Evolutionary conservation across 2,888 invertebrate species (phyloP).

Genomic region (Colostygia pectinataria): DNA sequence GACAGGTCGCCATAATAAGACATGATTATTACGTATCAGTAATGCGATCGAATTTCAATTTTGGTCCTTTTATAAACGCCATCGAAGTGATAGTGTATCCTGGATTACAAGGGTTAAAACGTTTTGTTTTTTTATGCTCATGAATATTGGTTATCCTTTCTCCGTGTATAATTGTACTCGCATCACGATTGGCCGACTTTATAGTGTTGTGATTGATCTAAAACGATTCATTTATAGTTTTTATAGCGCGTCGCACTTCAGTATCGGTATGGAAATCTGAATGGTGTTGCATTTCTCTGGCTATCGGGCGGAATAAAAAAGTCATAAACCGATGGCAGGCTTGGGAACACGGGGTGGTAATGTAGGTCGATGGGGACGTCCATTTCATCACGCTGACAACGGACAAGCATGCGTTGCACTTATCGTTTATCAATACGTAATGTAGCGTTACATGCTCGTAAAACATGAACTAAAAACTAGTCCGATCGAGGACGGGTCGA

Average conservation of each 20-base stretch:
- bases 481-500: constrained; percentile 51
- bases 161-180: constrained; percentile 27
- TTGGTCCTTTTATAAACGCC: constrained; percentile 49
- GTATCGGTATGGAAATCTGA: constrained; percentile 67
- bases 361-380: constrained; percentile 64
- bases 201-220: constrained; percentile 47
- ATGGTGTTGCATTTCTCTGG: constrained; percentile 75
- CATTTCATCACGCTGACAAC: constrained; percentile 71
- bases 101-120: constrained; percentile 30
- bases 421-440: constrained; percentile 74
- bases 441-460: constrained; percentile 74
- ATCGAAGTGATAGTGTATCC: constrained; percentile 30
- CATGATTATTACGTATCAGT: constrained; percentile 61
- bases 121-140: constrained; percentile 24
- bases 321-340: constrained; percentile 77
- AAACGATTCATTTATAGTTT: constrained; percentile 59
- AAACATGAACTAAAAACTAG: constrained; percentile 64
- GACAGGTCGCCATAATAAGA: constrained; percentile 63
- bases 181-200: constrained; percentile 38
- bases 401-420: constrained; percentile 70
- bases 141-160: constrained; percentile 24
- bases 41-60: constrained; percentile 50
- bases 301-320: constrained; percentile 77
- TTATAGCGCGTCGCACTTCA: constrained; percentile 55
- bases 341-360: constrained; percentile 75